Percentiles rank a stretch among this genome's conserved stretches.
Evolutionary conservation across 2,888 invertebrate genomes (phyloP).

Genomic region (Tetragonisca angustula): DNA sequence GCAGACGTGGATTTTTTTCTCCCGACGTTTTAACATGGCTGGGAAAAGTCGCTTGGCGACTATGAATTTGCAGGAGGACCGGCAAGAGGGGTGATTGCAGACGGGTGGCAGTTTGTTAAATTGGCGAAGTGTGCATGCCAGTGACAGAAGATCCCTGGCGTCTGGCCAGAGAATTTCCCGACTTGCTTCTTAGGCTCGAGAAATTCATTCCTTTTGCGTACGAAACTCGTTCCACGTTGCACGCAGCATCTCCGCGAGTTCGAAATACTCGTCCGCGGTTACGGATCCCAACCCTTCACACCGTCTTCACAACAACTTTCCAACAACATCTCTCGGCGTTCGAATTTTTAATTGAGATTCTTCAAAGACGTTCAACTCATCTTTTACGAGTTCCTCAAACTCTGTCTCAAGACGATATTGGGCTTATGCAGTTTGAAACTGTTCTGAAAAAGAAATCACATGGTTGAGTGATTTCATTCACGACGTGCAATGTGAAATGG

Average conservation of each 20-base stretch:
- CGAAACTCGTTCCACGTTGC: neutral
- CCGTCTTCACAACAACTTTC: neutral
- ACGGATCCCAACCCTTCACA: neutral
- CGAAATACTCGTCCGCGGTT: constrained; percentile 24
- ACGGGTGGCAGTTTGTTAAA: constrained; percentile 61
- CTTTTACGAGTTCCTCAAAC: neutral
- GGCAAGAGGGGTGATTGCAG: constrained; percentile 46
- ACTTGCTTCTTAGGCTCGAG: constrained; percentile 45
- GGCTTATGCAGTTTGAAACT: neutral
- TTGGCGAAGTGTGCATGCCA: constrained; percentile 41
- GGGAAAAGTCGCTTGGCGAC: constrained; percentile 41
- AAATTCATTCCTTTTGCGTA: constrained; percentile 54
- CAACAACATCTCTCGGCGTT: neutral
- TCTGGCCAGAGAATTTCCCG: constrained; percentile 64
- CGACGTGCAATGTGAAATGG: neutral
- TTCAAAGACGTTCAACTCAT: neutral
- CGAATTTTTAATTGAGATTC: neutral
- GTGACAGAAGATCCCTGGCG: constrained; percentile 54
- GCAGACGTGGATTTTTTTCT: neutral
- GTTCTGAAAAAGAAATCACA: neutral
- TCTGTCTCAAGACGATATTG: neutral
- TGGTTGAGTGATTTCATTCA: neutral
- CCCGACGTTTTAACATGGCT: neutral
- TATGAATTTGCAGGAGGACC: constrained; percentile 53
- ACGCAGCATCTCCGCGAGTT: constrained; percentile 36